Percentiles rank a stretch among this genome's conserved stretches.
These are phyloP conservation scores for Holothuria scabra DNA, from an alignment of 53 echinoderm and acorn worm genomes.

Conservation along the genomic window DNA sequence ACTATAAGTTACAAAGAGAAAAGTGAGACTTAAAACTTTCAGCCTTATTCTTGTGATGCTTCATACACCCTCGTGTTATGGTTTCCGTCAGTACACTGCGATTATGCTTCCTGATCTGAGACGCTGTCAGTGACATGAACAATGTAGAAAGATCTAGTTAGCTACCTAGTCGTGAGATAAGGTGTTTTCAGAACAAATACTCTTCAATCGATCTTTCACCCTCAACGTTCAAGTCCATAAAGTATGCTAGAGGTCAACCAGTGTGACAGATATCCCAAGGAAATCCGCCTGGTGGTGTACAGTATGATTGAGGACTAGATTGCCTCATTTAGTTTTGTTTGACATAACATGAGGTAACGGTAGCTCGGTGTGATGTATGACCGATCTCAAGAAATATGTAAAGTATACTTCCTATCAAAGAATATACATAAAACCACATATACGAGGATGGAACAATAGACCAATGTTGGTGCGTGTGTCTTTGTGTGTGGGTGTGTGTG, in stretches of 20 bases:
- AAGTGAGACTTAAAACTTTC: neutral
- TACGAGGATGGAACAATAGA: no score
- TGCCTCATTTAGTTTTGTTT: constrained; percentile 39
- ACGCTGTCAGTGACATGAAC: constrained; percentile 9
- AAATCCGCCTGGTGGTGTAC: no score
- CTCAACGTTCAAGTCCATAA: constrained; percentile 9
- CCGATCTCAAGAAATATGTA: neutral
- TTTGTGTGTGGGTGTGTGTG: no score
- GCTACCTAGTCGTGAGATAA: neutral
- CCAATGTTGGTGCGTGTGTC: no score
- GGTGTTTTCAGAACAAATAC: constrained; percentile 32
- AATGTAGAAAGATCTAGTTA: constrained; percentile 7
- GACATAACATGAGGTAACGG: constrained; percentile 11
- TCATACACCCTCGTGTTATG: constrained; percentile 14
- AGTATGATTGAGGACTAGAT: no score
- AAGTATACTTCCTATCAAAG: no score
- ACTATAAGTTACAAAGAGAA: neutral
- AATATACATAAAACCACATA: no score
- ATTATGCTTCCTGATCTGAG: neutral
- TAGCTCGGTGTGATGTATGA: constrained; percentile 31
- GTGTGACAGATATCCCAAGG: no score
- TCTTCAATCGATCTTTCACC: constrained; percentile 14
- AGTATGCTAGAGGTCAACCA: constrained; percentile 29
- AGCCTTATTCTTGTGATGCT: constrained; percentile 1
- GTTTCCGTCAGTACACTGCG: constrained; percentile 13